phyloP scores from a whole-genome alignment of 92 coral and sea anemone genomes.

The Pocillopora meandrina region DNA sequence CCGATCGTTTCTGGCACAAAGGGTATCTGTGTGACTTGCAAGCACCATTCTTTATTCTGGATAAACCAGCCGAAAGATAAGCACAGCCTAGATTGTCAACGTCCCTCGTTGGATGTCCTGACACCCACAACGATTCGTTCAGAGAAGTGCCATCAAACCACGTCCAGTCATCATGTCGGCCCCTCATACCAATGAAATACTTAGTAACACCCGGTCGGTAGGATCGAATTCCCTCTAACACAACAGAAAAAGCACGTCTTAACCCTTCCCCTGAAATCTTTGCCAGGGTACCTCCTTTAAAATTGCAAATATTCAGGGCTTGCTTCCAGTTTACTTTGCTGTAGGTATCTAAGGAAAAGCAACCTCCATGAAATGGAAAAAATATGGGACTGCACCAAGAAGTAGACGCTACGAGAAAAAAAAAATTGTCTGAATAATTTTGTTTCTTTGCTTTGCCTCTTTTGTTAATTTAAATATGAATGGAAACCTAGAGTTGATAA shows the following conservation, averaged over 20 bases:
- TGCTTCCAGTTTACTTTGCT: background rate
- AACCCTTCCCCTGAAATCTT: constrained; percentile 28
- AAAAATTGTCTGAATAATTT: no score
- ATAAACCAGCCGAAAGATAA: constrained; percentile 3
- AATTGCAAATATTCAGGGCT: background rate
- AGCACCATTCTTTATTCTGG: background rate
- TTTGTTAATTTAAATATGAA: no score
- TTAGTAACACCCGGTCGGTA: no score
- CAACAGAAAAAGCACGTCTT: constrained; percentile 20
- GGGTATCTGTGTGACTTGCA: background rate
- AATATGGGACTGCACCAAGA: constrained; percentile 10
- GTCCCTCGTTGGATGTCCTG: background rate
- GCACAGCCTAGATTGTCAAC: constrained; percentile 10
- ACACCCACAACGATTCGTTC: background rate
- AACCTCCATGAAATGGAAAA: constrained; percentile 32
- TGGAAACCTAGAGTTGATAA: no score
- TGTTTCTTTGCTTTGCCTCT: no score
- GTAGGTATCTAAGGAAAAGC: constrained; percentile 5
- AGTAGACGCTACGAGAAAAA: background rate
- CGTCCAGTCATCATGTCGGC: background rate
- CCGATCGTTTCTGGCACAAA: constrained; percentile 9
- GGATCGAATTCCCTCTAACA: constrained; percentile 13
- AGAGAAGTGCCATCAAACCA: constrained; percentile 8
- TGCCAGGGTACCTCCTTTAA: constrained; percentile 30
- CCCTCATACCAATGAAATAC: no score